phyloP scores from a whole-genome alignment of 1,140 invertebrate genomes.

The Bombus polaris region DNA sequence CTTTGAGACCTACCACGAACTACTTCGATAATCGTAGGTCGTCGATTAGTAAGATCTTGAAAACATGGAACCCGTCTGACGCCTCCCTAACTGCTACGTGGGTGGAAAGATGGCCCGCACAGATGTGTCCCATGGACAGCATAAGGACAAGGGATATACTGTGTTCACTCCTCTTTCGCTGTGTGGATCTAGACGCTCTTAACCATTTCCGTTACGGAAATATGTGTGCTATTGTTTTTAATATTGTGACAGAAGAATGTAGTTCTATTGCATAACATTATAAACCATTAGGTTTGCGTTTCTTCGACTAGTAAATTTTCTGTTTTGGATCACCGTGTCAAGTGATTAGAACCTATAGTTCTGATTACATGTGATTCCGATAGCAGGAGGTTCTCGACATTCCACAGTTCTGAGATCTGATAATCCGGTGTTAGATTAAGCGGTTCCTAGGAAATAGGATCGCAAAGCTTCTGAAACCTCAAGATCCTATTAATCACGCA shows the following conservation, averaged over 20 bases:
- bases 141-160: not conserved
- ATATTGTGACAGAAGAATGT: too few relatives aligned
- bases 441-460: not conserved
- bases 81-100: not conserved
- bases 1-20: not conserved
- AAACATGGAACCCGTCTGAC: not conserved
- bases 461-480: not conserved
- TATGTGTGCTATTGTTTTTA: too few relatives aligned
- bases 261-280: too few relatives aligned
- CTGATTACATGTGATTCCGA: too few relatives aligned
- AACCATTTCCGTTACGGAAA: not conserved
- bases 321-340: too few relatives aligned
- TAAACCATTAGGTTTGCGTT: too few relatives aligned
- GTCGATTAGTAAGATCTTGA: not conserved
- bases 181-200: not conserved
- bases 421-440: not conserved
- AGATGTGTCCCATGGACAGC: too few relatives aligned
- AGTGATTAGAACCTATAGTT: too few relatives aligned
- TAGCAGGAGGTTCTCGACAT: too few relatives aligned
- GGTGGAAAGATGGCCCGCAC: not conserved
- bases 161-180: not conserved
- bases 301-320: too few relatives aligned
- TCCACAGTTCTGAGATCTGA: not conserved
- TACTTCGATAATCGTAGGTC: not conserved
- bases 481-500: not conserved